Base-by-base conservation (phyloP, 2,113 vertebrate genomes). In the Thunnus thynnus region DNA sequence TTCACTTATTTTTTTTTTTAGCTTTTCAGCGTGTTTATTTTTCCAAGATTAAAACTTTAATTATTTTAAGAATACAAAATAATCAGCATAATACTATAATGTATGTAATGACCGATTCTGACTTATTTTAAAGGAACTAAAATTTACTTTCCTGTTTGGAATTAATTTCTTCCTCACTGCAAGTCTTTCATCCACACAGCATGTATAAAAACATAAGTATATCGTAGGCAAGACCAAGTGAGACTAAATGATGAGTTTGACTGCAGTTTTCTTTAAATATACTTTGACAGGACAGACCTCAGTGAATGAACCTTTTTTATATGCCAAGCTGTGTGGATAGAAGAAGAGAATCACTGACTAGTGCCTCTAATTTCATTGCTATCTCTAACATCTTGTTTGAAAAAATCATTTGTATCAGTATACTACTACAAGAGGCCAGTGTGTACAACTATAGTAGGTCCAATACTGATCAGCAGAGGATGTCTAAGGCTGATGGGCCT, bases 11-110 rank as follows among this genome's bases (percentile, higher is more conserved):
- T 41, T 30, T 30, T 30, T 30, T 30, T 61, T 78, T 48, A 55
- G 69, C 25, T 66, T 86, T 70, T 68, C 57, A 76, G 44, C 3
- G 46, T 50, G 41, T 86, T 88, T 88, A 89, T 90, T 87, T 87
- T 69, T 78, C 63, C 85, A 90, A 88, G 46, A 72, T 83, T 91
- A 75, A 92, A 91, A 80, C 64, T 80, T 58, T 79, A 78, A 54
- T 84, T 56, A 54, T 85, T 78, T 64, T 76, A 69, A 80, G 56
- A 86, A 90, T 93, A 94, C 79, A 94, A 93, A 92, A 89, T 51
- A 67, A 85, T 73, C 32, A 58, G 69, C 63, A 57, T 36, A 75
- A 55, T 50, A 70, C 75, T 57, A 20, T 41, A 51, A 84, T 72
- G 72, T n/a, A 66, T 46, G 27, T 67, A 56, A 72, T n/a, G 16